These are phyloP conservation scores for Otolemur crassicaudatus DNA, from an alignment of 2,797 vertebrate genomes.

Conservation along the genomic window DNA sequence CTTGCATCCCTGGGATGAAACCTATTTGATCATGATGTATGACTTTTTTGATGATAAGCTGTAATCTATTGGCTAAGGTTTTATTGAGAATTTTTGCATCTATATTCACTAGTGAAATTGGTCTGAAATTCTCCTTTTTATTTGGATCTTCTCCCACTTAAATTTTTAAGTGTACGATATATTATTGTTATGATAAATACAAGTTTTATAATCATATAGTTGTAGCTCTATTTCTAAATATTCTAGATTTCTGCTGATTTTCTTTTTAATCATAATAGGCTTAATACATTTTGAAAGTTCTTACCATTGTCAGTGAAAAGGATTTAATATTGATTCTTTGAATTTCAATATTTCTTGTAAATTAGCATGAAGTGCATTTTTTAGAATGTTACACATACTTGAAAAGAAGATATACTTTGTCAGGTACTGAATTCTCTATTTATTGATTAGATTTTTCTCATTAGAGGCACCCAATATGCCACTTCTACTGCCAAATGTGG, in stretches of 20 bases:
- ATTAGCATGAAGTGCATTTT: neutral
- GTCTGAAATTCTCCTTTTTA: no score
- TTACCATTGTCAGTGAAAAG: neutral
- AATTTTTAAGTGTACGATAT: neutral
- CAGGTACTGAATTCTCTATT: neutral
- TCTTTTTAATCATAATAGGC: neutral
- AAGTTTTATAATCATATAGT: neutral
- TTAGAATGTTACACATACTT: neutral
- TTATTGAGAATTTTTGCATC: no score
- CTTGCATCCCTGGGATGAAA: no score
- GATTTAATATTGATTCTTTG: neutral
- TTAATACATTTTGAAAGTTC: neutral
- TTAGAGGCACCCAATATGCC: neutral
- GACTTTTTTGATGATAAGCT: no score
- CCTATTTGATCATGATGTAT: no score
- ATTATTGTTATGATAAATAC: neutral
- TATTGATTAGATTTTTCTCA: neutral
- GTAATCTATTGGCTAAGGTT: no score
- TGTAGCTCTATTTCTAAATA: conserved; percentile 11
- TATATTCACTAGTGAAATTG: no score
- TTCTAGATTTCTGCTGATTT: neutral
- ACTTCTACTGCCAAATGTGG: neutral
- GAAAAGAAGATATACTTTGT: neutral
- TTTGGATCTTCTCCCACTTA: no score
- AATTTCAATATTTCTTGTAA: conserved; percentile 30